A percentile compares a stretch with the other conserved stretches of the same genome.
Evolutionary conservation across 2,888 invertebrate genomes (phyloP).

Genomic region (Diaperis boleti): DNA sequence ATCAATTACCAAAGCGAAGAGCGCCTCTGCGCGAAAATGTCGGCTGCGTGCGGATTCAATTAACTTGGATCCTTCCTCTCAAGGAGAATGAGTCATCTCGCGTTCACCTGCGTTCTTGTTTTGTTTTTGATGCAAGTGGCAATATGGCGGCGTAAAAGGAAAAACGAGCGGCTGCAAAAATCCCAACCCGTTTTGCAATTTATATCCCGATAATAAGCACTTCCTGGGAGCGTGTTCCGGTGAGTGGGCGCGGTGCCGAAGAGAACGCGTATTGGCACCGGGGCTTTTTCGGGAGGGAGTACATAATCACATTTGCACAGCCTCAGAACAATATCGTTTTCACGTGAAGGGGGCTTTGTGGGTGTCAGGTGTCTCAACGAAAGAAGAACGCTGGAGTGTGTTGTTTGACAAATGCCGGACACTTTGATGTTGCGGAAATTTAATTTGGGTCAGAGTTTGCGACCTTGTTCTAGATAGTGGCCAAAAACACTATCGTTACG

Average conservation of each 20-base stretch:
- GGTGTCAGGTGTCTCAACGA: neutral
- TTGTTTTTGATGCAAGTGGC: slow-evolving; percentile 34
- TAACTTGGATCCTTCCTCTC: slow-evolving; percentile 1
- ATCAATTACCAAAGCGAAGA: slow-evolving; percentile 11
- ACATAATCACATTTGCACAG: neutral
- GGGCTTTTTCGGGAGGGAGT: slow-evolving; percentile 13
- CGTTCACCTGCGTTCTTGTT: slow-evolving; percentile 40
- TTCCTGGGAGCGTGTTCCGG: slow-evolving; percentile 36
- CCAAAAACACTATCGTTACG: neutral
- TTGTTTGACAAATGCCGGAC: no score
- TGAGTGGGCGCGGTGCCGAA: slow-evolving; percentile 4
- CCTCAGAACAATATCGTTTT: slow-evolving; percentile 5
- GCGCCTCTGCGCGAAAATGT: neutral
- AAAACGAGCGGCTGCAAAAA: slow-evolving; percentile 12
- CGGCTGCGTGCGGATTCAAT: no score
- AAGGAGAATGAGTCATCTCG: slow-evolving; percentile 38
- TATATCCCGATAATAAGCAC: slow-evolving; percentile 25
- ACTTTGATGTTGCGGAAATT: no score
- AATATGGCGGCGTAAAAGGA: slow-evolving; percentile 8
- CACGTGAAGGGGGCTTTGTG: neutral
- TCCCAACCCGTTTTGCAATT: slow-evolving; percentile 28
- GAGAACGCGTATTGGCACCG: slow-evolving; percentile 11
- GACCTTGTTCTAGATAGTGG: neutral
- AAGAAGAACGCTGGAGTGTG: no score
- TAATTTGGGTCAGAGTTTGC: neutral